Evolutionary conservation across 2,797 vertebrate species (phyloP), one percentile per base, ranked within the genome.

Genomic region (Anabas testudineus): DNA sequence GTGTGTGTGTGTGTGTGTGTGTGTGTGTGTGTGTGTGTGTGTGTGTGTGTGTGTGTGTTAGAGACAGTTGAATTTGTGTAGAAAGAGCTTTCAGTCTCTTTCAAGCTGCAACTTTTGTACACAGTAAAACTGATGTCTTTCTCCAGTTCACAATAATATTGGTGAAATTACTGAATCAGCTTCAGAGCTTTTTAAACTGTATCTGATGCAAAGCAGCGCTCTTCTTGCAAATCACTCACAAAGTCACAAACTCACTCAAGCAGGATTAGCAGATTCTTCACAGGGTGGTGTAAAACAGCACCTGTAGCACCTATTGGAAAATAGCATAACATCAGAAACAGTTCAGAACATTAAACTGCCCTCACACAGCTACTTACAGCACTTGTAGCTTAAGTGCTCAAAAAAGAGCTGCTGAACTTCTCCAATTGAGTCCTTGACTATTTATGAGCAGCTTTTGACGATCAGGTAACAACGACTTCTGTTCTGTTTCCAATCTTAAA

Each of bases 1-100:
- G 30, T 41, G 37, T 65, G 58, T 61, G 28, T 37, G 37, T 41
- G 15, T 30, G 34, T 37, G 36, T 7, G 43, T 18, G 5, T 47
- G 54, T 16, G 39, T 42, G 16, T 55, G 48, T 60, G 41, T 48
- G 37, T 41, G 39, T 65, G 52, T 61, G 28, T 37, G 37, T 41
- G 15, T 30, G 34, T 37, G 36, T 7, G 45, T 18, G 2, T 42
- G 55, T 18, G 39, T 7, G n/a, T n/a, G n/a, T n/a, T n/a, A n/a
- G n/a, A 34, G 41, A 34, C 34, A 34, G 34, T 34, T 24, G 14
- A 26, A 58, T 68, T 74, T 16, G 41, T 71, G 28, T 26, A 37
- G 9, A 70, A 55, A 62, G 51, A 59, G 56, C 45, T 67, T 54
- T 61, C 32, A 71, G 51, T 34, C 21, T 43, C n/a, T 43, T n/a